Base-by-base conservation (phyloP, 2,113 vertebrate species). In the Tyto alba region DNA sequence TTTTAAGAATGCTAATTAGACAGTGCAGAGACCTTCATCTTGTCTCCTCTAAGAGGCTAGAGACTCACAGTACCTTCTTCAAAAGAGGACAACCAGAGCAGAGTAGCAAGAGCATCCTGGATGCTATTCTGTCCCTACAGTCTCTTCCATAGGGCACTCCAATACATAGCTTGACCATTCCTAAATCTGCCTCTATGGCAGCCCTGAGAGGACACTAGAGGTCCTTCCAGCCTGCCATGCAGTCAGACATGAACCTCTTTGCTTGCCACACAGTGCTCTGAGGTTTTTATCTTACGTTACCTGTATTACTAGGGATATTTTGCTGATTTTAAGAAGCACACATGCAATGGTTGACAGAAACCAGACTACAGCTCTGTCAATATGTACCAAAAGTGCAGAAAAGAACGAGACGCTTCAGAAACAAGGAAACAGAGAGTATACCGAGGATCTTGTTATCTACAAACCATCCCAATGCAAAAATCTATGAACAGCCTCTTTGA, bases 321-420 rank as follows among this genome's bases (percentile, higher is more conserved):
- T 43, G 23, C 20, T 5, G 21, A 11, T 38, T 14, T 25, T 20
- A 66, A 72, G 55, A 55, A 80, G 15, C 47, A 36, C 60, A 30
- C 6, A 17, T 4, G 16, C 50, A 29, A 29, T 3, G 13, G 13
- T 30, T 63, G 50, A 22, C 55, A 76, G 27, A 66, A 56, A 80
- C 5, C 29, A 11, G 19, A 6, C 5, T 68, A 26, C 34, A 80
- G 45, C 69, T 43, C 55, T 47, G 48, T 11, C 43, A 10, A 16
- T 45, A 57, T 0, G 6, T 48, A 29, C 59, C 21, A 47, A 27
- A 30, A 64, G 36, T 1, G 0, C 16, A 26, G 68, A 2, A 8
- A 43, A 38, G 48, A 72, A 78, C 0, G 1, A 72, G 11, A 36
- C 10, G 45, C 59, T 27, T 19, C 52, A 67, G 66, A 32, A 81